Evolutionary conservation across 2,888 invertebrate species (phyloP), one percentile per base, ranked within the genome.

Genomic region (Magallana nippona): DNA sequence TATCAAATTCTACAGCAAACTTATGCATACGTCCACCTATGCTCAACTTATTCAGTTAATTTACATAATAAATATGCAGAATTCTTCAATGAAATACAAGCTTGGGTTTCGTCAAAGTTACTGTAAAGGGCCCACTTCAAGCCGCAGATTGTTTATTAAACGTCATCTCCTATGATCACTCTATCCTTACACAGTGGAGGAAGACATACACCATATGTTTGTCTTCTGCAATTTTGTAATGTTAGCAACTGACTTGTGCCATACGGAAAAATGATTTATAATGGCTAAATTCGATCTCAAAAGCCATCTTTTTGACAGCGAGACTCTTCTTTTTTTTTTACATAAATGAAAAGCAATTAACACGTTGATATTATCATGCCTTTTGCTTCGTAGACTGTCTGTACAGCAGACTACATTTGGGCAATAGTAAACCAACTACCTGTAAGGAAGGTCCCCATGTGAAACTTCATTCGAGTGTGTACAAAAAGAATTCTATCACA

Each of bases 231-330:
- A 62, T 55, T 62, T 62, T 55, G 81, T 62, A 62, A 44, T 81
- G 62, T 81, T 63, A 62, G 62, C 81, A 63, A 44, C 62, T 57
- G 57, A 58, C 22, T 80, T 60, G 55, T n/a, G 32, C 27, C 55
- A 55, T 55, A 55, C 81, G 44, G 62, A n/a, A 55, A 62, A 32
- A 63, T 81, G 81, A 81, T 55, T 62, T 63, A 32, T 55, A 81
- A 81, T 55, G 62, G 63, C 44, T 55, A 44, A 55, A 81, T 62
- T 81, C 71, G 27, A 71, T 71, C 71, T 71, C 27, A 22, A 71
- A 71, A 71, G 19, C 32, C 13, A 71, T 71, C 71, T 71, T 71
- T 71, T 22, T 27, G 71, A 71, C 71, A 71, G 71, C 22, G 71
- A 71, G 22, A 71, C 71, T 71, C 32, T 71, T 71, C 71, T 71